Conservation (phyloP, 2,888 invertebrate species). For the Aphodius sticticus region DNA sequence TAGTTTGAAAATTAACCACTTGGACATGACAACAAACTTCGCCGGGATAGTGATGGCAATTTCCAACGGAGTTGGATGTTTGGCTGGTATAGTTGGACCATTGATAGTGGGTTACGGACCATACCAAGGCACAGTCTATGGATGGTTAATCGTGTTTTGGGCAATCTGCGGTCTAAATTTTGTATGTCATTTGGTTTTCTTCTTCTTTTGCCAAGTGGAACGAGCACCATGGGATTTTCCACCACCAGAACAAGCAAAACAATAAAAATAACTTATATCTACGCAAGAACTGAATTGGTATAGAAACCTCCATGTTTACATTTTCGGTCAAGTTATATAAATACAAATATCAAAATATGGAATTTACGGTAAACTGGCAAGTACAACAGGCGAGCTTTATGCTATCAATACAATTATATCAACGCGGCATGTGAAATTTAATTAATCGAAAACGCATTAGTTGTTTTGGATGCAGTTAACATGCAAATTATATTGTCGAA, state of each 20-base stretch:
- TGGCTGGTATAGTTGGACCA: constrained; percentile 5
- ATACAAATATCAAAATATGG: neutral
- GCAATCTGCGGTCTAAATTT: neutral
- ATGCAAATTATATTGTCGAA: neutral
- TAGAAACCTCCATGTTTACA: too few species aligned
- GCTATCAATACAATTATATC: neutral
- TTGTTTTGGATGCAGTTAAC: neutral
- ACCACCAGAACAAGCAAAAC: neutral
- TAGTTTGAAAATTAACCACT: constrained; percentile 69
- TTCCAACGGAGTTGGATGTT: constrained; percentile 66
- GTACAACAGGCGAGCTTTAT: neutral
- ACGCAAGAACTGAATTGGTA: too few species aligned
- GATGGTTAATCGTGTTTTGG: neutral
- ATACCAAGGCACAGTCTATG: neutral
- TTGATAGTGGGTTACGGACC: neutral
- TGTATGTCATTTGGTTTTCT: neutral
- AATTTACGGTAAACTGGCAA: neutral
- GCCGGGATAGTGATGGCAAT: constrained; percentile 71
- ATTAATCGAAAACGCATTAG: neutral
- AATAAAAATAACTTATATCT: neutral
- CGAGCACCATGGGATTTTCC: constrained; percentile 12
- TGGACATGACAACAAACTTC: constrained; percentile 71
- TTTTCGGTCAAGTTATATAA: too few species aligned
- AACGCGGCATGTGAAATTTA: neutral
- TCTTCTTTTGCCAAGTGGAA: neutral